Conservation (phyloP, 2,888 invertebrate species). For the Drosophila meridiana region DNA sequence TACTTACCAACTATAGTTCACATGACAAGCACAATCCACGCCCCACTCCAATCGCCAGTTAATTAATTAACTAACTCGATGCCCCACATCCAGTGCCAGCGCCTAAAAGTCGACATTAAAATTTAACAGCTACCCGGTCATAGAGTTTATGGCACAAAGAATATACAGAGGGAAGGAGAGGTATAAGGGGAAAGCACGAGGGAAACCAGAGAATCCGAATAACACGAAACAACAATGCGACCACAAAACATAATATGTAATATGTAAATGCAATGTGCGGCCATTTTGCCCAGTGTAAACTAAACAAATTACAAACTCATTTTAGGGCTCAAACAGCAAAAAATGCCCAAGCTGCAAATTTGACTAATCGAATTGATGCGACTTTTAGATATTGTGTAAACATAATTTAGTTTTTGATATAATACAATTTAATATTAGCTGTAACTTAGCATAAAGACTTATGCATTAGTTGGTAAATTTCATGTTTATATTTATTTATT, state of each 20-base stretch:
- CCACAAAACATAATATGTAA: constrained; percentile 66
- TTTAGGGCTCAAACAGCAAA: constrained; percentile 42
- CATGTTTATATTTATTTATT: too few relatives aligned
- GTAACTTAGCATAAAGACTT: background rate
- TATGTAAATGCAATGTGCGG: constrained; percentile 64
- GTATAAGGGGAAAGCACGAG: background rate
- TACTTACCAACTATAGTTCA: constrained; percentile 13
- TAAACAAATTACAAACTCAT: constrained; percentile 73
- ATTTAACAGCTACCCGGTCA: constrained; percentile 35
- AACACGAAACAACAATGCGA: constrained; percentile 51
- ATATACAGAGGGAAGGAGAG: background rate
- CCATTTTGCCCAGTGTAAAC: constrained; percentile 61
- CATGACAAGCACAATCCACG: constrained; percentile 2
- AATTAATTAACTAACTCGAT: constrained; percentile 59
- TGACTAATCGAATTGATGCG: background rate
- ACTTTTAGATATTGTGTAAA: constrained; percentile 3
- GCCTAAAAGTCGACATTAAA: constrained; percentile 67
- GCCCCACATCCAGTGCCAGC: constrained; percentile 9
- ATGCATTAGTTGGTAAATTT: background rate
- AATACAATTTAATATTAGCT: background rate
- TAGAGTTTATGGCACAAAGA: constrained; percentile 15
- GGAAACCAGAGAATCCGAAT: constrained; percentile 32
- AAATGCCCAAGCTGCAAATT: background rate
- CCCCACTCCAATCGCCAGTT: constrained; percentile 21
- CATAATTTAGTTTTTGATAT: background rate